phyloP scores from a whole-genome alignment of 2,113 vertebrate genomes.

The Chaetura pelagica region DNA sequence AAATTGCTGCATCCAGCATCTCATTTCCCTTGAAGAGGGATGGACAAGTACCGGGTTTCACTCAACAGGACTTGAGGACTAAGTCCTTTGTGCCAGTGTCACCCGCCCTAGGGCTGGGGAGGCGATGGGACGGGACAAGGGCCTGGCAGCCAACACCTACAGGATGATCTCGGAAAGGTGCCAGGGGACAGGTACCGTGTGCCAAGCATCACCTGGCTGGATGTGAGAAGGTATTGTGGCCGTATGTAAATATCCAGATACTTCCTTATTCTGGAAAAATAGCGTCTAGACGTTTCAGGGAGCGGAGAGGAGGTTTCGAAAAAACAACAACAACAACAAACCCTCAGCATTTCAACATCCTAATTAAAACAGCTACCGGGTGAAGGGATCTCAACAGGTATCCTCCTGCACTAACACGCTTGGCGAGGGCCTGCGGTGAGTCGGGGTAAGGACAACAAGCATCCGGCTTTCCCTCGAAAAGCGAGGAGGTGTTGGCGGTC shows the following conservation, averaged over 20 bases:
- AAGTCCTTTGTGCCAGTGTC: accelerated
- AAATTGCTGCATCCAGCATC: not conserved
- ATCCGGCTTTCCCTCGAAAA: not conserved
- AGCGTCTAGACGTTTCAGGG: not conserved
- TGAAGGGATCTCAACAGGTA: not conserved
- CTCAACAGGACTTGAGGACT: not conserved
- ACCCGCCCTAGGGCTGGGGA: not conserved
- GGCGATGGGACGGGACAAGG: accelerated
- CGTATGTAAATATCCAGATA: accelerated
- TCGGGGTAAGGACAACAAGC: accelerated
- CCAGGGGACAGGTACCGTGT: not conserved
- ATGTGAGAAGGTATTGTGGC: not conserved
- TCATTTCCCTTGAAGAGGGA: not conserved
- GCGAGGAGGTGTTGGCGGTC: not conserved
- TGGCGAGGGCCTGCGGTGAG: not conserved
- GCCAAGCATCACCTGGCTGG: not conserved
- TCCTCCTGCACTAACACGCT: not conserved
- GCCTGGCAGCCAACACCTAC: accelerated
- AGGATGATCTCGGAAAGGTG: accelerated
- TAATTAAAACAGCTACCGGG: not conserved
- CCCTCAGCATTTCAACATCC: not conserved
- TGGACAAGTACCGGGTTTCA: accelerated
- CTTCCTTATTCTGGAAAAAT: not conserved
- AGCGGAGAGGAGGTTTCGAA: not conserved
- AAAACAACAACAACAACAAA: not conserved